Evolutionary conservation across 2,113 vertebrate genomes (phyloP).

Genomic region (Gymnarchus niloticus): DNA sequence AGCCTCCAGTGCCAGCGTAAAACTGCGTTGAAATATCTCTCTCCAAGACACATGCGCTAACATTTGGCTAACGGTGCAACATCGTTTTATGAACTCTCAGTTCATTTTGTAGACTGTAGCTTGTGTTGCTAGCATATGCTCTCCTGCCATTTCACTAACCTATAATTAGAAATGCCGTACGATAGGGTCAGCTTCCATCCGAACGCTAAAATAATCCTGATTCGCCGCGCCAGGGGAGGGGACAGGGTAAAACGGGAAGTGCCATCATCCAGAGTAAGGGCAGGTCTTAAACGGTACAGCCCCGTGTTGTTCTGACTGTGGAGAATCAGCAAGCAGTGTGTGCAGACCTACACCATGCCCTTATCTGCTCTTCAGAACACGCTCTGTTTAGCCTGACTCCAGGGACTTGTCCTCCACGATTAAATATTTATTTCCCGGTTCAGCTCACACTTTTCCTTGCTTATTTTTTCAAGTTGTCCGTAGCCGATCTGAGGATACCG

Average conservation of each 20-base stretch:
- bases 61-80: constrained; percentile 59
- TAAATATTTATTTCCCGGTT: constrained; percentile 32
- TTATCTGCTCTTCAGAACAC: not conserved
- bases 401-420: constrained; percentile 21
- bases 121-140: constrained; percentile 65
- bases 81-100: constrained; percentile 63
- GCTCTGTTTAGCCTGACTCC: not conserved
- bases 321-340: no score
- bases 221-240: constrained; percentile 38
- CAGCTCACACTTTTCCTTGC: constrained; percentile 36
- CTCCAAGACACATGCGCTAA: constrained; percentile 56
- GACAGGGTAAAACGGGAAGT: constrained; percentile 31
- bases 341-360: no score
- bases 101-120: constrained; percentile 65
- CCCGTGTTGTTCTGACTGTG: not conserved
- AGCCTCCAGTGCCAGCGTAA: constrained; percentile 31
- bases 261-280: constrained; percentile 34
- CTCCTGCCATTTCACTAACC: constrained; percentile 53
- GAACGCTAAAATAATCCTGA: constrained; percentile 52
- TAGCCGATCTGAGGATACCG: not conserved
- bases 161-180: constrained; percentile 62
- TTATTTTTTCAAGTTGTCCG: constrained; percentile 43
- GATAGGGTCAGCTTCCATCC: constrained; percentile 54
- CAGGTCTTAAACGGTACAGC: constrained; percentile 18
- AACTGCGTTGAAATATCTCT: constrained; percentile 58